phyloP scores from a whole-genome alignment of 2,797 vertebrate genomes.

The Otolemur crassicaudatus region DNA sequence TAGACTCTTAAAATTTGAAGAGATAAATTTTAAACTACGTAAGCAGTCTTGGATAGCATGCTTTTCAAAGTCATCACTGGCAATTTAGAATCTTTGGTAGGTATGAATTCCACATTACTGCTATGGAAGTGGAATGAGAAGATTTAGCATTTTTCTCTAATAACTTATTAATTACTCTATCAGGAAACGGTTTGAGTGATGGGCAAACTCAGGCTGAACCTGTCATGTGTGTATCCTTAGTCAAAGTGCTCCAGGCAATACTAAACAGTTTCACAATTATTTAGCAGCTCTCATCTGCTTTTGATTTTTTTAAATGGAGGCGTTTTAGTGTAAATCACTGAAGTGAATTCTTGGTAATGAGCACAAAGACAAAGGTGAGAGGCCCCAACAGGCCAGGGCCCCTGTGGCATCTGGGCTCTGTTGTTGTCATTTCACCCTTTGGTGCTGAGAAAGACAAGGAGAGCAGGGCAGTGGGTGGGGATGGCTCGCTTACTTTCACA shows the following conservation, averaged over 20 bases:
- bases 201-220: conserved; percentile 24
- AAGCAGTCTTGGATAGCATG: not conserved
- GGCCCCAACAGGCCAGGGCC: not conserved
- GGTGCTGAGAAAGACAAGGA: not conserved
- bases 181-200: conserved; percentile 33
- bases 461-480: not conserved
- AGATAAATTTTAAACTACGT: conserved; percentile 37
- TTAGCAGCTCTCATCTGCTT: conserved; percentile 29
- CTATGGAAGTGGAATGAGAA: not conserved
- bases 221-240: conserved; percentile 18
- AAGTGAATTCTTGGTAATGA: conserved; percentile 32
- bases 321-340: conserved; percentile 1
- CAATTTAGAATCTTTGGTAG: conserved; percentile 39
- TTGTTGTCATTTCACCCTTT: not conserved
- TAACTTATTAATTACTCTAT: conserved; percentile 7
- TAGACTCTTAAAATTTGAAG: not conserved
- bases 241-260: conserved; percentile 26
- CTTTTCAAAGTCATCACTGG: conserved; percentile 36
- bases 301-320: not conserved
- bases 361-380: conserved; percentile 39
- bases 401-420: fast-evolving
- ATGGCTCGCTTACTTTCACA: not conserved
- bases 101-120: not conserved
- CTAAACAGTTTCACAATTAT: conserved; percentile 49
- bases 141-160: conserved; percentile 1